Evolutionary conservation across 2,888 invertebrate species (phyloP).

Genomic region (Heteropelma amictum): DNA sequence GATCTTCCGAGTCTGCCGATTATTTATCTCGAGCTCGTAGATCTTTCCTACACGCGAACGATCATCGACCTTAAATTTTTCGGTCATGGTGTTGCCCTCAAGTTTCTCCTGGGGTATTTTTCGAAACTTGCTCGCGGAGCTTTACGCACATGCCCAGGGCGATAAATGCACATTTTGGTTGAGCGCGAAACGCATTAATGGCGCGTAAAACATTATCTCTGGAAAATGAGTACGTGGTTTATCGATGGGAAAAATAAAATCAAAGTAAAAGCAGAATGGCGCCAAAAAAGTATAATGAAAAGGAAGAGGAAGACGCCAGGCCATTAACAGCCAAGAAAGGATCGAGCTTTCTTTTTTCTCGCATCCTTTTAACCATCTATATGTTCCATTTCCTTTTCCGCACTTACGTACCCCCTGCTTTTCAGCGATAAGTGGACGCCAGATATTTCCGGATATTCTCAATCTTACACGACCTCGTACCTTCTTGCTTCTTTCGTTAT

Average conservation of each 20-base stretch:
- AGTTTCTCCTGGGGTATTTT: no score
- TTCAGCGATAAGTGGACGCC: conserved; percentile 33
- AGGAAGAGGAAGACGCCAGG: background rate
- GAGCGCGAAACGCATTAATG: no score
- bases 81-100: no score
- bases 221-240: conserved; percentile 15
- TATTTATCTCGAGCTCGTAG: no score
- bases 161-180: no score
- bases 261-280: background rate
- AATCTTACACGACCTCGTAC: background rate
- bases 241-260: background rate
- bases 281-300: conserved; percentile 9
- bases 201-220: conserved; percentile 13
- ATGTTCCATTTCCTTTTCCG: background rate
- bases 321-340: background rate
- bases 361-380: conserved; percentile 14
- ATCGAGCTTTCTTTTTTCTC: conserved; percentile 11
- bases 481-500: background rate
- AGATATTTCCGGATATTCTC: conserved; percentile 18
- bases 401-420: conserved; percentile 39
- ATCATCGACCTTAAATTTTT: no score
- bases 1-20: no score
- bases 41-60: no score
- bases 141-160: no score
- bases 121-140: no score